Evolutionary conservation across 2,113 vertebrate genomes (phyloP).

Genomic region (Petrocephalus zakoni): DNA sequence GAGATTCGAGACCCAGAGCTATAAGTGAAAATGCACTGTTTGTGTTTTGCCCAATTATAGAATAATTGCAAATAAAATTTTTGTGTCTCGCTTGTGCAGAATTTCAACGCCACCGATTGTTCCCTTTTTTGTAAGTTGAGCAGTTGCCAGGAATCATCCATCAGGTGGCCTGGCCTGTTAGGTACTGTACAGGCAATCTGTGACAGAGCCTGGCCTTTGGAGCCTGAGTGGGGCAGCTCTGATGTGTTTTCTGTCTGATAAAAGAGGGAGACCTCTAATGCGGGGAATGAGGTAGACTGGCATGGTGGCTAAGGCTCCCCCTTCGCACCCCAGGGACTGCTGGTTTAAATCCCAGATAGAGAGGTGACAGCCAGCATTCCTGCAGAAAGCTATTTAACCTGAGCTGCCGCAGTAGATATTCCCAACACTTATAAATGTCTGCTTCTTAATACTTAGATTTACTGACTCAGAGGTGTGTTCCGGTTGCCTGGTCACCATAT

Average conservation of each 20-base stretch:
- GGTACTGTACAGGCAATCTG: not conserved
- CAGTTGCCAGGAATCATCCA: not conserved
- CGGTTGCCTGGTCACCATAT: not conserved
- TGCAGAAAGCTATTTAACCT: not conserved
- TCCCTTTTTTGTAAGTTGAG: not conserved
- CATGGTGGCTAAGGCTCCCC: not conserved
- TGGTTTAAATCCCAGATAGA: not conserved
- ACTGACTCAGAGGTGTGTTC: not conserved
- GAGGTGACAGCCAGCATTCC: not conserved
- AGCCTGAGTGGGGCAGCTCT: not conserved
- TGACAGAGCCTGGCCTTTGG: not conserved
- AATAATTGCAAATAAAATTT: not conserved
- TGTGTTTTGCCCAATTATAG: constrained; percentile 1
- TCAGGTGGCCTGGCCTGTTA: not conserved
- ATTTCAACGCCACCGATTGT: too few species aligned
- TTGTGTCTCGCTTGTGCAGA: not conserved
- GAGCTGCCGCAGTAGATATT: not conserved
- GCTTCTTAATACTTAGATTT: not conserved
- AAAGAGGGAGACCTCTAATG: not conserved
- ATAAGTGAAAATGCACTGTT: not conserved
- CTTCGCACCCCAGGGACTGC: not conserved
- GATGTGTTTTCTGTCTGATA: not conserved
- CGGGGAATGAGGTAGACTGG: not conserved
- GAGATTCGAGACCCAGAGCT: not conserved
- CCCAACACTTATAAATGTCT: not conserved